A percentile compares a stretch with the other conserved stretches of the same genome.
Evolutionary conservation across 2,113 vertebrate species (phyloP).

Genomic region (Coptodon rendalli): DNA sequence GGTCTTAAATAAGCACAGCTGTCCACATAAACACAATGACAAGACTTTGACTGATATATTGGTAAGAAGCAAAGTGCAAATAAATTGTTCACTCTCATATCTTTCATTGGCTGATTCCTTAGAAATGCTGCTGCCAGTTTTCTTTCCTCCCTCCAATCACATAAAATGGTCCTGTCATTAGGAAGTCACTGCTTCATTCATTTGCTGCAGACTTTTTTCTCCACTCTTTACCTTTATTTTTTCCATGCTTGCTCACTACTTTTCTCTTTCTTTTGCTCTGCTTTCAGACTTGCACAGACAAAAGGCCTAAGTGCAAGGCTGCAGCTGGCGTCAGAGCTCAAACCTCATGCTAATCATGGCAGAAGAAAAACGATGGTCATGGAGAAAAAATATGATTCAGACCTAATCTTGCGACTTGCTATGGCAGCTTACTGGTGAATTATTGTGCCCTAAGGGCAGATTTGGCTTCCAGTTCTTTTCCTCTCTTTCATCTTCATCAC

Average conservation of each 20-base stretch:
- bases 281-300: constrained; percentile 32
- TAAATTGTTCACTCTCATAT: constrained; percentile 13
- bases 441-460: constrained; percentile 60
- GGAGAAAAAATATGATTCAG: constrained; percentile 51
- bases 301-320: constrained; percentile 53
- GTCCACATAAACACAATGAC: constrained; percentile 30
- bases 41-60: constrained; percentile 22
- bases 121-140: constrained; percentile 20
- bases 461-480: constrained; percentile 46
- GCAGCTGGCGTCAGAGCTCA: constrained; percentile 44
- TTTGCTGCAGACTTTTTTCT: constrained; percentile 29
- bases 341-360: constrained; percentile 67
- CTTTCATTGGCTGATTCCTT: constrained; percentile 14
- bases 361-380: constrained; percentile 54
- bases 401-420: constrained; percentile 59
- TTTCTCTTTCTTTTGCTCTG: neutral
- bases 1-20: neutral
- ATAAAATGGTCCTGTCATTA: constrained; percentile 50
- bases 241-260: neutral
- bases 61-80: constrained; percentile 14
- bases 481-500: constrained; percentile 52
- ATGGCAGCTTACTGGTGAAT: constrained; percentile 55
- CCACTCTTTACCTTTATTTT: neutral
- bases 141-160: constrained; percentile 41
- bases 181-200: constrained; percentile 41